phyloP scores from a whole-genome alignment of 2,888 invertebrate genomes.

The Nomada flava region DNA sequence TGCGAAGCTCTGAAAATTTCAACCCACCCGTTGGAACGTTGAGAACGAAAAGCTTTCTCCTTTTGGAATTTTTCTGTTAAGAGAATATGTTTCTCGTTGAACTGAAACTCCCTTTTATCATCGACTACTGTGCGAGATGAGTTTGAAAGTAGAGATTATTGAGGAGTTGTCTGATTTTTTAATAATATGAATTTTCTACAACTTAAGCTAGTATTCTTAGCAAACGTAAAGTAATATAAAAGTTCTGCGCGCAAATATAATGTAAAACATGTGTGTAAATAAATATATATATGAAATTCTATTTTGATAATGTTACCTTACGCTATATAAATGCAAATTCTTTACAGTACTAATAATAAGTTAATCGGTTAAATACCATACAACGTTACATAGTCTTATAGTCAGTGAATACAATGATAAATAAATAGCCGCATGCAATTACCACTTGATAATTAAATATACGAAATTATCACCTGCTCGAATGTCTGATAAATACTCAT shows the following conservation, averaged over 20 bases:
- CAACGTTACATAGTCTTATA: neutral
- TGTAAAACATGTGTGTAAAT: slow-evolving; percentile 43
- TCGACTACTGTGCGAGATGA: no score
- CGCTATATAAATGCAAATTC: neutral
- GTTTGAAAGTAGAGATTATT: no score
- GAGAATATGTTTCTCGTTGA: no score
- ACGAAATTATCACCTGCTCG: no score
- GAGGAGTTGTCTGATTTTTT: no score
- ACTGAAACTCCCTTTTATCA: no score
- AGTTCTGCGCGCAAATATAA: slow-evolving; percentile 24
- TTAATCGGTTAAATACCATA: slow-evolving; percentile 20
- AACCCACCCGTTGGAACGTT: no score
- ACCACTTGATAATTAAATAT: slow-evolving; percentile 5
- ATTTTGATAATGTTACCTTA: neutral
- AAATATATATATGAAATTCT: slow-evolving; percentile 12
- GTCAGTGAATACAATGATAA: slow-evolving; percentile 19
- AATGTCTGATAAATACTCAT: no score
- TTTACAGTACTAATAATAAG: neutral
- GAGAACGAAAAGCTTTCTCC: no score
- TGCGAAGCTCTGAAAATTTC: neutral
- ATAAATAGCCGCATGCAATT: slow-evolving; percentile 22
- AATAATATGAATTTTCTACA: neutral
- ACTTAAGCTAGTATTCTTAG: neutral
- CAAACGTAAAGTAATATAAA: neutral
- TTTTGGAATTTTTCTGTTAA: no score